Evolutionary conservation across 2,888 invertebrate species (phyloP).

Genomic region (Steinernema scapterisci): DNA sequence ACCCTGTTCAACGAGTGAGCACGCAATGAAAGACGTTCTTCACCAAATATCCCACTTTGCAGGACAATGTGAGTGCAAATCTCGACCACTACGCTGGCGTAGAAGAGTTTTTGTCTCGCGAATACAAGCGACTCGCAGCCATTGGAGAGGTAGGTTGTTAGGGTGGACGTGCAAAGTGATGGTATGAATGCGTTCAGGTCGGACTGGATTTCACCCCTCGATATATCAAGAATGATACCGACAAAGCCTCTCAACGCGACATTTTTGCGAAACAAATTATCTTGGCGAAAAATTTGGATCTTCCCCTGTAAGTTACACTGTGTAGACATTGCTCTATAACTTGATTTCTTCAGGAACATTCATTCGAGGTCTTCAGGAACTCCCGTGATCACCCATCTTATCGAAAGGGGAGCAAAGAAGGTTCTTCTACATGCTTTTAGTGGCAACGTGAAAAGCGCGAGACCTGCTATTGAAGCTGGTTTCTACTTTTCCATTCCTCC

Average conservation of each 20-base stretch:
- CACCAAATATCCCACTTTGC: constrained; percentile 26
- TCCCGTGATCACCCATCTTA: constrained; percentile 68
- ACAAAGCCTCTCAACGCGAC: constrained; percentile 68
- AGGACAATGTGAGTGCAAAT: constrained; percentile 45
- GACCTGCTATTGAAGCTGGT: constrained; percentile 68
- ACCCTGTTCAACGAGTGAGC: constrained; percentile 62
- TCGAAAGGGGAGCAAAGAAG: constrained; percentile 63
- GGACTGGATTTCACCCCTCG: constrained; percentile 70
- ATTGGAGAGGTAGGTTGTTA: constrained; percentile 68
- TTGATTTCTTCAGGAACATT: constrained; percentile 67
- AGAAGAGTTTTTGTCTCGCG: constrained; percentile 64
- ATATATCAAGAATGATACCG: constrained; percentile 65
- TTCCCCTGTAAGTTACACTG: constrained; percentile 55
- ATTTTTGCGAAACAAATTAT: constrained; percentile 68
- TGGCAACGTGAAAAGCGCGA: constrained; percentile 68
- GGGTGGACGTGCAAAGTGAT: neutral
- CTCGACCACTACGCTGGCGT: constrained; percentile 66
- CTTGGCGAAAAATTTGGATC: constrained; percentile 49
- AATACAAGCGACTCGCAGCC: constrained; percentile 66
- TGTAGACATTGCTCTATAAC: neutral
- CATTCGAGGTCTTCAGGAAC: constrained; percentile 70
- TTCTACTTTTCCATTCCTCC: constrained; percentile 70
- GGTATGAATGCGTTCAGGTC: constrained; percentile 54
- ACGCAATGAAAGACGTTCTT: neutral
- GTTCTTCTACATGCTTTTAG: constrained; percentile 70